Base-by-base conservation (phyloP, 1,140 invertebrate genomes). In the Aethina tumida region DNA sequence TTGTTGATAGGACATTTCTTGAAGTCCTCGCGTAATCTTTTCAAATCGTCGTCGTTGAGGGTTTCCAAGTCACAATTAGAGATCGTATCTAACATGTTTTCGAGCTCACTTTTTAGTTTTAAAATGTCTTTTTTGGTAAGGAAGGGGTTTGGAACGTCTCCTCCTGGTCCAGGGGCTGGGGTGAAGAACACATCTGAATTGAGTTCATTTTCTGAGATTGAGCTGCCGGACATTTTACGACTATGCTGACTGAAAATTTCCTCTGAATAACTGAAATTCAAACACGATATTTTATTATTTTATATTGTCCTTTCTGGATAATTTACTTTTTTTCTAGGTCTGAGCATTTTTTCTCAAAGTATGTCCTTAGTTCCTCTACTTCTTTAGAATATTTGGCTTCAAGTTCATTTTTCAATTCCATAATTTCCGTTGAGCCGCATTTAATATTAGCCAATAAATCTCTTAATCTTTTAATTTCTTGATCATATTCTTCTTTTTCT, bases 271-370 rank as follows among this genome's bases (percentile, higher is more conserved):
- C 68, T 70, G 28, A 27, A 59, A 56, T 29, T 20, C 10, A 17
- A 41, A 18, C 7, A 10, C 7, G 25, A 8, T 16, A 32, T 32
- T 2, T 14, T 25, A 44, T 15, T 10, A 41, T 25, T 7, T 24
- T 24, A 8, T 8, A 24, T 24, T 24, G 22, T 24, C 8, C 22
- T 24, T 24, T 24, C 22, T 24, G 12, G 12, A 42, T 35, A 14
- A 58, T 64, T 66, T 59, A 82, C 67, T 82, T 76, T 50, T 81
- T 80, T 56, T 82, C 78, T 59, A 85, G 69, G 46, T 84, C 77
- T 0, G 74, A 67, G 53, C 80, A 84, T 55, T 83, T 83, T 53
- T 78, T 68, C 43, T 84, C 81, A 52, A 84, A 86, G 50, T 84
- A 86, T 1, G 70, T 80, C 27, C 81, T 67, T 13, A 85, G 50